These are phyloP conservation scores for Cybosia mesomella DNA, from an alignment of 2,888 invertebrate genomes.

Conservation along the genomic window DNA sequence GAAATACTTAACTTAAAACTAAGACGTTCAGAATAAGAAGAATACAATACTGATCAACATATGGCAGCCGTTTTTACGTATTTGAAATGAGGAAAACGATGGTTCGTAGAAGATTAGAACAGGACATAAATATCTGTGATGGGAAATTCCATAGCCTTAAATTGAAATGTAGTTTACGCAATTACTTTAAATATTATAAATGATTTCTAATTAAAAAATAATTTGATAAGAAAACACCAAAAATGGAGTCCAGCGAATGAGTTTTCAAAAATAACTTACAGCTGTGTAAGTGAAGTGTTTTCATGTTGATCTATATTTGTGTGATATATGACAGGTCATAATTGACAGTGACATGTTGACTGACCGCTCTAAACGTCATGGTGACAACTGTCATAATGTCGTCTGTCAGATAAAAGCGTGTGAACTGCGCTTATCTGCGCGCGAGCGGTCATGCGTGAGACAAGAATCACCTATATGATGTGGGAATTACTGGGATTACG, in stretches of 20 bases:
- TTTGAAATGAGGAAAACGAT: neutral
- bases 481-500: slow-evolving; percentile 29
- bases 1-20: slow-evolving; percentile 8
- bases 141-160: neutral
- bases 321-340: slow-evolving; percentile 32
- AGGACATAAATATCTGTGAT: neutral
- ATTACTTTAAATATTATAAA: too few species aligned
- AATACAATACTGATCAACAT: neutral
- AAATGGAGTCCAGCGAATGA: slow-evolving; percentile 3
- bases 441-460: slow-evolving; percentile 51
- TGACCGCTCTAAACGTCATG: slow-evolving; percentile 56
- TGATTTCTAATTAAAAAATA: neutral
- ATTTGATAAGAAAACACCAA: neutral
- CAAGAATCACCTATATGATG: slow-evolving; percentile 35
- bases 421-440: slow-evolving; percentile 71
- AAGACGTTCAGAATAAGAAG: neutral
- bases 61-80: neutral
- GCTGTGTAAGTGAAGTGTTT: slow-evolving; percentile 2
- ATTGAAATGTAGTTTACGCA: neutral
- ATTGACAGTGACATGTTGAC: slow-evolving; percentile 60
- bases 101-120: neutral
- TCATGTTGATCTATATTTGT: slow-evolving; percentile 12
- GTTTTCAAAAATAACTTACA: neutral
- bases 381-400: slow-evolving; percentile 67
- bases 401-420: slow-evolving; percentile 71